Percentiles rank a stretch among this genome's conserved stretches.
Evolutionary conservation across 2,888 invertebrate genomes (phyloP).

Genomic region (Drosophila quinaria): DNA sequence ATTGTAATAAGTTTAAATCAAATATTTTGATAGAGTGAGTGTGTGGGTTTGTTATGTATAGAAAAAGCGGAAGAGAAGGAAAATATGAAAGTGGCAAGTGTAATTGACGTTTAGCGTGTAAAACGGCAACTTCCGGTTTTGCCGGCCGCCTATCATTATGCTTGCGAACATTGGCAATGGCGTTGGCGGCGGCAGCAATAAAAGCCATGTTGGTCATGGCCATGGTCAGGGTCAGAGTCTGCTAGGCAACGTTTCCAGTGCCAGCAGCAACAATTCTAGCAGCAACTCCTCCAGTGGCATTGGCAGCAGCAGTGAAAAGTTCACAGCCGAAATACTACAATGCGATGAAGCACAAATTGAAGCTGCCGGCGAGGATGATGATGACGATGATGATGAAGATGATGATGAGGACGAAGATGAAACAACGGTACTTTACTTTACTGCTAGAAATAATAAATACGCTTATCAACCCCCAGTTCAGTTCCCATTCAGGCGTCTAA

Average conservation of each 20-base stretch:
- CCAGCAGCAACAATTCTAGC: slow-evolving; percentile 17
- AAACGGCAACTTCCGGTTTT: slow-evolving; percentile 34
- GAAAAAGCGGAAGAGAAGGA: not conserved
- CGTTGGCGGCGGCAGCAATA: slow-evolving; percentile 33
- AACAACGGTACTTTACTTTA: slow-evolving; percentile 70
- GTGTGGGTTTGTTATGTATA: slow-evolving; percentile 10
- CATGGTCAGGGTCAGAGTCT: slow-evolving; percentile 25
- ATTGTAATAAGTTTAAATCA: not conserved
- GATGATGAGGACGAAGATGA: slow-evolving; percentile 63
- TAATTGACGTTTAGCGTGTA: slow-evolving; percentile 46
- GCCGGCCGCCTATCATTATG: slow-evolving; percentile 66
- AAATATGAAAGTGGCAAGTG: slow-evolving; percentile 26
- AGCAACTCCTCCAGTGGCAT: slow-evolving; percentile 39
- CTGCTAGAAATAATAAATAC: slow-evolving; percentile 21
- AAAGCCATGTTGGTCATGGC: slow-evolving; percentile 47
- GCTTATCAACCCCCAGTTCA: slow-evolving; percentile 2
- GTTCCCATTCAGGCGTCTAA: slow-evolving; percentile 27
- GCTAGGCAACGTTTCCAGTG: slow-evolving; percentile 25
- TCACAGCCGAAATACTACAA: slow-evolving; percentile 33
- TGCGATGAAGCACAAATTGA: slow-evolving; percentile 38
- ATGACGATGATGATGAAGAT: slow-evolving; percentile 49
- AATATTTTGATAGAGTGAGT: not conserved
- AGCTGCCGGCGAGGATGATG: slow-evolving; percentile 36
- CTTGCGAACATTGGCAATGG: slow-evolving; percentile 62
- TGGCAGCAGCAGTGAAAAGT: slow-evolving; percentile 50